Evolutionary conservation across 1,140 invertebrate genomes (phyloP).

Genomic region (Drosophila baimaii): DNA sequence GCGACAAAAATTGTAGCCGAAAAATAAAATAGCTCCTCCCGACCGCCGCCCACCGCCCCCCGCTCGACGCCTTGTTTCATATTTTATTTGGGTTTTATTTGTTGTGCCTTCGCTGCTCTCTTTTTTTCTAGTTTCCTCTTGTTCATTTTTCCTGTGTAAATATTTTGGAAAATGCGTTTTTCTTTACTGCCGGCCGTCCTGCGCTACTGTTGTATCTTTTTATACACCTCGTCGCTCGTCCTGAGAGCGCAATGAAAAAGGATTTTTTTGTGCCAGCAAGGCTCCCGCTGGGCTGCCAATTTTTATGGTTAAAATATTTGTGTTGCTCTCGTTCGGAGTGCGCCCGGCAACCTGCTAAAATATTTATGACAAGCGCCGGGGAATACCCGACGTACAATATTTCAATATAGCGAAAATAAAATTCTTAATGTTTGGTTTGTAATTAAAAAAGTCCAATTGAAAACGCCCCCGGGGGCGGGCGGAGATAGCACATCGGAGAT

Average conservation of each 20-base stretch:
- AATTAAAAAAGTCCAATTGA: constrained; percentile 76
- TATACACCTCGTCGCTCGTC: constrained; percentile 13
- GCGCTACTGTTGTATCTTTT: constrained; percentile 42
- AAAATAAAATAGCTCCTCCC: constrained; percentile 75
- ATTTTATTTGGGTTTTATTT: constrained; percentile 47
- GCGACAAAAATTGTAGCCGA: constrained; percentile 77
- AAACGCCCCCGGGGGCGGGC: constrained; percentile 7
- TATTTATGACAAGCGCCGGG: constrained; percentile 75
- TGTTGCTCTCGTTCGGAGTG: constrained; percentile 39
- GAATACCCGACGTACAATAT: constrained; percentile 52
- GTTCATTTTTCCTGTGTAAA: constrained; percentile 62
- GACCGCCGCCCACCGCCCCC: constrained; percentile 30
- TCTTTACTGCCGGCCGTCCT: constrained; percentile 48
- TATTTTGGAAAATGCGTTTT: constrained; percentile 78
- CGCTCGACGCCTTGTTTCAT: constrained; percentile 36
- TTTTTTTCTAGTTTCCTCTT: constrained; percentile 39
- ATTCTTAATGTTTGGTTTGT: constrained; percentile 50
- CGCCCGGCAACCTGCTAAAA: constrained; percentile 61
- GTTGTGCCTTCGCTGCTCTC: constrained; percentile 11
- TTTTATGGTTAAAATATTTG: constrained; percentile 68
- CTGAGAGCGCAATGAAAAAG: constrained; percentile 61
- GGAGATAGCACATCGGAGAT: not conserved
- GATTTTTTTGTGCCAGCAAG: constrained; percentile 57
- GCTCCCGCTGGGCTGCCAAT: constrained; percentile 67
- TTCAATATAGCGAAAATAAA: constrained; percentile 63